Evolutionary conservation across 2,797 vertebrate species (phyloP), one percentile per base, ranked within the genome.

Genomic region (Hybognathus amarus): DNA sequence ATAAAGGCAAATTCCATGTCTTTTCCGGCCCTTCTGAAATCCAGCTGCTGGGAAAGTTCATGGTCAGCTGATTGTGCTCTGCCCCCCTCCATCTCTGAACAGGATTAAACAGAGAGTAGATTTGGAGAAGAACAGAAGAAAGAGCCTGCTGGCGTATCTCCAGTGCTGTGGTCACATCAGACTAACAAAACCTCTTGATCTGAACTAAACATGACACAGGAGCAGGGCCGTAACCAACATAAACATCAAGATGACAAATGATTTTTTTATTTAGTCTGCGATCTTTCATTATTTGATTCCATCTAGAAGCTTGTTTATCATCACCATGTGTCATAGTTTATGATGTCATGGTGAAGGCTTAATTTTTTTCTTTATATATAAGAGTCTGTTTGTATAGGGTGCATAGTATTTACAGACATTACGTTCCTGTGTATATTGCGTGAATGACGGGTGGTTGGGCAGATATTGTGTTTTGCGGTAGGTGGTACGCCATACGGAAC

Each of bases 41-140:
- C 27, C 64, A 73, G 81, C 59, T 54, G 77, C 69, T 83, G 78
- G 73, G 81, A 74, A 85, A 79, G 67, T 61, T 78, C 77, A 80
- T 13, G 79, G 71, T 78, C 74, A 82, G 76, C 87, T 83, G 74
- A 87, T 24, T 87, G 75, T 20, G 68, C 64, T 69, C 36, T 27
- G 38, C 59, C 40, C 63, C 45, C 56, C 64, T 83, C 38, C 70
- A 63, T 22, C 79, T 54, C 64, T 47, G 70, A 85, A 85, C 61
- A 52, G 33, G 79, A 86, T 86, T 74, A 83, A 84, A 86, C 67
- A 59, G 17, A 81, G 54, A 47, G n/a, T 63, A 42, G 63, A 78
- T n/a, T n/a, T 11, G 47, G 77, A 59, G 77, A 27, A 59, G 70
- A 83, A 17, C 59, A 61, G 24, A 27, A 71, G 69, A 75, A 83